These are phyloP conservation scores for Trichacis sp. DNA, from an alignment of 2,888 invertebrate genomes.

Conservation along the genomic window DNA sequence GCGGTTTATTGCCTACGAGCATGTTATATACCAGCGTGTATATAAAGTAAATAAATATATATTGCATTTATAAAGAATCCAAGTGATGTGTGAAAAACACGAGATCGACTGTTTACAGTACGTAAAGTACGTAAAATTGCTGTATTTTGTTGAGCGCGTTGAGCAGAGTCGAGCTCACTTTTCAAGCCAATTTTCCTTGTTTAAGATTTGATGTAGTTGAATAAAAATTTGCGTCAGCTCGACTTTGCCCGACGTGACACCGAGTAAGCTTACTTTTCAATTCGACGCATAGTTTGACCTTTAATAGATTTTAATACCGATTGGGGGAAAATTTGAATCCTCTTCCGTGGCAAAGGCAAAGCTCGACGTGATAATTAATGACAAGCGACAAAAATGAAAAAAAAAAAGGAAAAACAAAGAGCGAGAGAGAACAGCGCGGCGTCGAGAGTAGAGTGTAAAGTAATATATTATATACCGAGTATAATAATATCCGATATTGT, in stretches of 20 bases:
- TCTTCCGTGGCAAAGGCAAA: constrained; percentile 18
- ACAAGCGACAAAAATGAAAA: not conserved
- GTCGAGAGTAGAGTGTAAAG: constrained; percentile 20
- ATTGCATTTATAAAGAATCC: constrained; percentile 33
- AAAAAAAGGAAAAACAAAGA: constrained; percentile 23
- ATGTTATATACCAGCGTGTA: constrained; percentile 34
- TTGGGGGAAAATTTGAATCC: constrained; percentile 20
- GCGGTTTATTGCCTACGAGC: constrained; percentile 29
- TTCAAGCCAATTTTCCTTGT: constrained; percentile 32
- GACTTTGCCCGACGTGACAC: constrained; percentile 42
- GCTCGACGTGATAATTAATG: constrained; percentile 9
- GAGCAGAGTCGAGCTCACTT: not conserved
- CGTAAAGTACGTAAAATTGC: not conserved
- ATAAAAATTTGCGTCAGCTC: too few relatives aligned
- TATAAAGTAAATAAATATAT: constrained; percentile 36
- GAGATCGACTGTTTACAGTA: too few relatives aligned
- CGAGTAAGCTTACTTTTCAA: constrained; percentile 30
- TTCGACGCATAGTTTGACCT: constrained; percentile 38
- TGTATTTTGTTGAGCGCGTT: constrained; percentile 11
- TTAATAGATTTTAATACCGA: constrained; percentile 34
- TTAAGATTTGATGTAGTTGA: too few relatives aligned
- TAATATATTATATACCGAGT: too few relatives aligned
- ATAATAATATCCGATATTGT: too few relatives aligned
- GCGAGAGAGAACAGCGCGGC: constrained; percentile 24
- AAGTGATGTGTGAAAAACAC: not conserved